Percentiles rank a stretch among this genome's conserved stretches.
These are phyloP conservation scores for Chelonus formosanus DNA, from an alignment of 2,888 invertebrate species.

Conservation along the genomic window DNA sequence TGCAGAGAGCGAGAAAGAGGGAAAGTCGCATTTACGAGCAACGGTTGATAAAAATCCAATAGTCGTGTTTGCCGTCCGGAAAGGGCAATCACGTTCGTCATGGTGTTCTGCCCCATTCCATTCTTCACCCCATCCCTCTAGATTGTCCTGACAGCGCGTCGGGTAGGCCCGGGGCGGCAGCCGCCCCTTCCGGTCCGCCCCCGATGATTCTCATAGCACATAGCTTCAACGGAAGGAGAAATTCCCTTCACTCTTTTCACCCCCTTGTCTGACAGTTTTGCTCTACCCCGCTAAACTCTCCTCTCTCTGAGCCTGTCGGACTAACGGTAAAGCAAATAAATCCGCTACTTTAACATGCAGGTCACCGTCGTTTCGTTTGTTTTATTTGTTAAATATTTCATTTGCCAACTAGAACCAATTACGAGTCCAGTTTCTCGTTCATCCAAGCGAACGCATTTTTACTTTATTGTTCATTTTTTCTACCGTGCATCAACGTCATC, in stretches of 20 bases:
- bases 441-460: constrained; percentile 36
- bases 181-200: constrained; percentile 33
- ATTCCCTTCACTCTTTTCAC: constrained; percentile 33
- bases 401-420: constrained; percentile 62
- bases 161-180: constrained; percentile 32
- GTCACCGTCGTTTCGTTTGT: constrained; percentile 63
- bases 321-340: constrained; percentile 58
- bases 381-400: constrained; percentile 66
- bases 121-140: constrained; percentile 25
- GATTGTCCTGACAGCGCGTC: constrained; percentile 36
- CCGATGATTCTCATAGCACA: constrained; percentile 14
- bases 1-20: constrained; percentile 28
- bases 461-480: constrained; percentile 10
- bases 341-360: constrained; percentile 64
- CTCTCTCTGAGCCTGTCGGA: constrained; percentile 36
- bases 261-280: constrained; percentile 43
- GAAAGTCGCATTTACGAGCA: constrained; percentile 25
- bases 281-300: constrained; percentile 40
- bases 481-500: constrained; percentile 13
- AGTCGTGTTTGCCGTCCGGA: constrained; percentile 60
- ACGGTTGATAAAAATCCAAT: constrained; percentile 61
- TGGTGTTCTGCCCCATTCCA: constrained; percentile 51
- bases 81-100: constrained; percentile 64
- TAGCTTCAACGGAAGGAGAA: not conserved
- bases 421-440: constrained; percentile 46